Conservation (phyloP, 2,888 invertebrate species). For the Aelia acuminata region DNA sequence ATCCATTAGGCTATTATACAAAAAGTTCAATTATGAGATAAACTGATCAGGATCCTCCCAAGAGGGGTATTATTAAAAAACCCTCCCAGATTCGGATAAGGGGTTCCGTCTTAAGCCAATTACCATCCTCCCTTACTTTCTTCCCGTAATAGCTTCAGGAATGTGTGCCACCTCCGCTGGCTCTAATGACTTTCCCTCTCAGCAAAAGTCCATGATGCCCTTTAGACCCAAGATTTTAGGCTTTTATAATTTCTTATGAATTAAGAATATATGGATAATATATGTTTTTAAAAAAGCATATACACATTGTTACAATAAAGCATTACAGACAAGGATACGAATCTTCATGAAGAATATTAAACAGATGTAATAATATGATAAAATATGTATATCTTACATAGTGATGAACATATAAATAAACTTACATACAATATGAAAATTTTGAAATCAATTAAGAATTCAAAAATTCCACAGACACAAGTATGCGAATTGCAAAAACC, state of each 20-base stretch:
- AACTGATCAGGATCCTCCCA: slow-evolving; percentile 61
- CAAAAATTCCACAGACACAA: too few species aligned
- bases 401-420: too few species aligned
- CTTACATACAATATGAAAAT: too few species aligned
- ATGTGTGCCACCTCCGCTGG: slow-evolving; percentile 30
- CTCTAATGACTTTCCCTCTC: background rate
- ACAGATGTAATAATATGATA: too few species aligned
- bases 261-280: background rate
- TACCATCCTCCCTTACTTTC: slow-evolving; percentile 50
- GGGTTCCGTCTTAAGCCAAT: slow-evolving; percentile 56
- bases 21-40: slow-evolving; percentile 65
- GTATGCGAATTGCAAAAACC: too few species aligned
- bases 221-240: background rate
- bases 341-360: too few species aligned
- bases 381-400: too few species aligned
- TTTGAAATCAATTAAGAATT: too few species aligned
- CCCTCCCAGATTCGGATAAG: slow-evolving; percentile 51
- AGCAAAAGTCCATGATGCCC: background rate
- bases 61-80: slow-evolving; percentile 56
- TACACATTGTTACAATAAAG: too few species aligned
- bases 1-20: slow-evolving; percentile 64
- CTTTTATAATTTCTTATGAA: background rate
- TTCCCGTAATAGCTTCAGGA: slow-evolving; percentile 32
- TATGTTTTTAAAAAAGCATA: too few species aligned
- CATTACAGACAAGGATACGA: too few species aligned